These are phyloP conservation scores for Glaucidium brasilianum DNA, from an alignment of 2,113 vertebrate genomes.

Conservation along the genomic window DNA sequence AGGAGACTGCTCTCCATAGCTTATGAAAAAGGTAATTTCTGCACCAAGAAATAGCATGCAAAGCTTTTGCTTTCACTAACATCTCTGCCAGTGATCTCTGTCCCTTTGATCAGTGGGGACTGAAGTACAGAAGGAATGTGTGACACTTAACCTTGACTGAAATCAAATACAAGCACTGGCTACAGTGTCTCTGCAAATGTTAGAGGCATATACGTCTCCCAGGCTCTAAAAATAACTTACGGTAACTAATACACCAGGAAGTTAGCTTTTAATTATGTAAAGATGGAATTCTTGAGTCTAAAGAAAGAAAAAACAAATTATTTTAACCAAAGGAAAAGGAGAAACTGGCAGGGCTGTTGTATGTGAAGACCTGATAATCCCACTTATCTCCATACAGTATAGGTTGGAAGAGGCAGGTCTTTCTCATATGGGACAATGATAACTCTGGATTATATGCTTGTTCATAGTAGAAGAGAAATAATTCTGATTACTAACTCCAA, in stretches of 20 bases:
- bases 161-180: background rate
- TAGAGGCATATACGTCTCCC: background rate
- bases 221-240: background rate
- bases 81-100: background rate
- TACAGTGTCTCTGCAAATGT: background rate
- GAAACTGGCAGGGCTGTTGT: background rate
- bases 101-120: background rate
- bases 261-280: background rate
- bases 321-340: background rate
- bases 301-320: background rate
- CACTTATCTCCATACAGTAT: background rate
- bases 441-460: background rate
- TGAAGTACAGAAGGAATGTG: background rate
- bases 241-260: background rate
- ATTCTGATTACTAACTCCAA: conserved; percentile 16
- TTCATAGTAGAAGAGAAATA: background rate
- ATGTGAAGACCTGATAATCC: background rate
- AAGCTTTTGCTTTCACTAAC: background rate
- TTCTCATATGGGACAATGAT: background rate
- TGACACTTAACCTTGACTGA: background rate
- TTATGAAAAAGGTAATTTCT: background rate
- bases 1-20: background rate
- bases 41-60: background rate
- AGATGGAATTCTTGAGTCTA: background rate
- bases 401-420: background rate